Conservation (phyloP, 2,113 vertebrate genomes). For the Callocephalon fimbriatum region DNA sequence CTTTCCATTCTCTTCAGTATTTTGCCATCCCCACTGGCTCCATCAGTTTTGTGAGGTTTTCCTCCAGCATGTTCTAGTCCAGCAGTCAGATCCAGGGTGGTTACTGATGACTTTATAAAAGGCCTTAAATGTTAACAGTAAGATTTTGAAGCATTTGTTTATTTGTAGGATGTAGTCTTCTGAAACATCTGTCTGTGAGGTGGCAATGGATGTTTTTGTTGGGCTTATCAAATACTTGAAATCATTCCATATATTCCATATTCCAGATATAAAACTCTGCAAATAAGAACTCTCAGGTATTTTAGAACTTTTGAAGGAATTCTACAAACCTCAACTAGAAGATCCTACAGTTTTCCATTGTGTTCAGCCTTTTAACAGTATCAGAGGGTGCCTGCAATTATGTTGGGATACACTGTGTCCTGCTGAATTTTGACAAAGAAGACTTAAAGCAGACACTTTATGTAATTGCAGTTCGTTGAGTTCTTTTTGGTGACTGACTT, state of each 20-base stretch:
- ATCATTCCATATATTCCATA: neutral
- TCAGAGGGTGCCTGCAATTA: neutral
- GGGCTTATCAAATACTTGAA: neutral
- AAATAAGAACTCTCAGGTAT: neutral
- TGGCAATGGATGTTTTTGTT: neutral
- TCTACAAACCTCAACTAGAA: neutral
- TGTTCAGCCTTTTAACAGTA: neutral
- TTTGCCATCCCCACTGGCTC: neutral
- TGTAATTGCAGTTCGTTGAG: neutral
- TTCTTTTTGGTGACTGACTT: conserved; percentile 6
- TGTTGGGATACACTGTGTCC: neutral
- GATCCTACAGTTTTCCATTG: neutral
- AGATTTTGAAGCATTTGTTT: neutral
- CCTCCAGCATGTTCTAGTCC: neutral
- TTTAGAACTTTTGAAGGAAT: neutral
- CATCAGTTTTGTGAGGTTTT: neutral
- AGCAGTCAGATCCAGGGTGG: neutral
- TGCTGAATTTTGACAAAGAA: neutral
- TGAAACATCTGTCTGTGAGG: neutral
- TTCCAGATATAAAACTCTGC: neutral
- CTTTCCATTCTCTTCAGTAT: neutral
- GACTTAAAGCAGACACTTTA: neutral
- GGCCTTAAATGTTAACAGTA: neutral
- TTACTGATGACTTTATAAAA: neutral
- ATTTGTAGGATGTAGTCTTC: neutral